phyloP scores from a whole-genome alignment of 2,113 vertebrate genomes.

The Halichoeres trimaculatus region DNA sequence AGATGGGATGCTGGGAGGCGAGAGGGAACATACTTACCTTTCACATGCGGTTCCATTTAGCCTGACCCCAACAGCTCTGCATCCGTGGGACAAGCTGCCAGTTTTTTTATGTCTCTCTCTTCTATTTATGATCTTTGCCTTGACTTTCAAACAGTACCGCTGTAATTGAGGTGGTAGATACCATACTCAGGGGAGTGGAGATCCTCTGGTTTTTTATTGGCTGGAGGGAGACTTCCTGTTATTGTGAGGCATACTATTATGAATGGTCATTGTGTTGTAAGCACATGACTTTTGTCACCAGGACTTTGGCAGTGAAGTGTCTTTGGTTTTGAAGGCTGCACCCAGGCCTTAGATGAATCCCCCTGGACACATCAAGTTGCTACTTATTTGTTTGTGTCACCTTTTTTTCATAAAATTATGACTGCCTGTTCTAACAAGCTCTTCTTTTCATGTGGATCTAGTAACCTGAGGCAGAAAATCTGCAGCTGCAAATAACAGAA shows the following conservation, averaged over 20 bases:
- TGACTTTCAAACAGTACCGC: conserved; percentile 57
- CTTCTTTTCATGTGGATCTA: conserved; percentile 13
- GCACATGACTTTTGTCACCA: conserved; percentile 72
- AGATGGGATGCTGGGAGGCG: conserved; percentile 41
- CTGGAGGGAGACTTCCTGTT: conserved; percentile 74
- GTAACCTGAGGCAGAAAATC: conserved; percentile 38
- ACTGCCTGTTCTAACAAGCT: conserved; percentile 19
- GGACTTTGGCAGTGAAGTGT: conserved; percentile 44
- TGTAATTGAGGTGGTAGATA: conserved; percentile 58
- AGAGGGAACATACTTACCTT: conserved; percentile 49
- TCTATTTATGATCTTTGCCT: conserved; percentile 68
- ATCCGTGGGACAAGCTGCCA: conserved; percentile 40
- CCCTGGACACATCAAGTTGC: conserved; percentile 44
- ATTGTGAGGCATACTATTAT: conserved; percentile 66
- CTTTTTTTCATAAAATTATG: conserved; percentile 11
- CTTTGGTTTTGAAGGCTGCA: conserved; percentile 45
- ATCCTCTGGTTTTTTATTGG: conserved; percentile 65
- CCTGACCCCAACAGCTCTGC: conserved; percentile 53
- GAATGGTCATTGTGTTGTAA: conserved; percentile 39
- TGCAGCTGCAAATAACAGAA: conserved; percentile 27
- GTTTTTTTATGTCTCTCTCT: conserved; percentile 44
- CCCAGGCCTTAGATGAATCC: conserved; percentile 50
- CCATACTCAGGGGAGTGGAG: conserved; percentile 52
- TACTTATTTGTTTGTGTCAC: conserved; percentile 42
- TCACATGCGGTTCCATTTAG: conserved; percentile 68